These are phyloP conservation scores for Vombatus ursinus DNA, from an alignment of 2,113 vertebrate genomes.

Conservation along the genomic window DNA sequence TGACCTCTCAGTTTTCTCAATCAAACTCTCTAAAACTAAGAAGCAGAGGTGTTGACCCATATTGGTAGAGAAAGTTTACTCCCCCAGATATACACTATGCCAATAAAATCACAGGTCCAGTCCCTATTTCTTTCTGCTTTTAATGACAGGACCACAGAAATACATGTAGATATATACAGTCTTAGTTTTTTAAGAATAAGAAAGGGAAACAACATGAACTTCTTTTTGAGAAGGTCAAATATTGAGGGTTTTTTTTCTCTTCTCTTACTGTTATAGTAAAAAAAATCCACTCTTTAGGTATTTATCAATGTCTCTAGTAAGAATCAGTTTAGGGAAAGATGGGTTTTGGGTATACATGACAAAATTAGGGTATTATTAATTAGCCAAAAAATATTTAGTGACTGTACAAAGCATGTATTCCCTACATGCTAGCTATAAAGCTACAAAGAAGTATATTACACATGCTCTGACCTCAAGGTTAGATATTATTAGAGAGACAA, in stretches of 20 bases:
- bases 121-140: neutral
- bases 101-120: neutral
- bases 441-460: neutral
- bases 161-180: neutral
- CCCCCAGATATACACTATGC: neutral
- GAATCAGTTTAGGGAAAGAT: neutral
- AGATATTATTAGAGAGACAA: constrained; percentile 19
- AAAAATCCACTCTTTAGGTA: neutral
- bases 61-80: neutral
- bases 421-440: too few relatives aligned
- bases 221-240: constrained; percentile 34
- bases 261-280: neutral
- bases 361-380: constrained; percentile 13
- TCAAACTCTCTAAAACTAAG: neutral
- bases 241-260: neutral
- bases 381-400: neutral
- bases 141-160: neutral
- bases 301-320: neutral
- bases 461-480: neutral
- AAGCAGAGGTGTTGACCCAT: neutral
- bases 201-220: constrained; percentile 30
- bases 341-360: constrained; percentile 8
- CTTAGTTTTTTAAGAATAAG: neutral
- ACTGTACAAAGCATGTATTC: neutral
- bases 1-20: neutral